Conservation (phyloP, 2,888 invertebrate species). For the Ashinkailepas kermadecensis region DNA sequence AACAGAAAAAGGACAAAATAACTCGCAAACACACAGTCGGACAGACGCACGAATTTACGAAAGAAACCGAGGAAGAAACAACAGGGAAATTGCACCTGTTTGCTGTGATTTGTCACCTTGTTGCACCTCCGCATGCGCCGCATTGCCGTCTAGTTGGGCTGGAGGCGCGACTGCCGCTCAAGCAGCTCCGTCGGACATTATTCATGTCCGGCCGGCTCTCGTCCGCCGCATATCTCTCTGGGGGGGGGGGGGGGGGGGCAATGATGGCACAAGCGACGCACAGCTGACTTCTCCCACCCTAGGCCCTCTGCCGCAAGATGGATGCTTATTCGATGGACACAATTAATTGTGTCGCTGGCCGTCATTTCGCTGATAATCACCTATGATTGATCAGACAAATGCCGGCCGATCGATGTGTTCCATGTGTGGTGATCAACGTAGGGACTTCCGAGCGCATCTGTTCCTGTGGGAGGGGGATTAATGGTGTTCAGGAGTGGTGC, state of each 20-base stretch:
- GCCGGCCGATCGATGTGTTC: too few relatives aligned
- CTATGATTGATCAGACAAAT: neutral
- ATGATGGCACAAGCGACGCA: neutral
- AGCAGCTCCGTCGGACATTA: neutral
- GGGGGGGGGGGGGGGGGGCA: neutral
- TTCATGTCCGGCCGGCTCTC: neutral
- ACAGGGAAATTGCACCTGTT: too few relatives aligned
- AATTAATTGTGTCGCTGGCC: neutral
- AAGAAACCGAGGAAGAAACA: too few relatives aligned
- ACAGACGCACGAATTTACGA: too few relatives aligned
- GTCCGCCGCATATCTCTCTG: neutral
- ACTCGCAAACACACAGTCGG: too few relatives aligned
- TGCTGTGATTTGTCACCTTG: too few relatives aligned
- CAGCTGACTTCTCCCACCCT: conserved; percentile 12
- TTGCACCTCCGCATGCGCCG: too few relatives aligned
- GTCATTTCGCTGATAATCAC: neutral
- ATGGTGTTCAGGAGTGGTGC: too few relatives aligned
- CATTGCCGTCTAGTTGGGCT: neutral
- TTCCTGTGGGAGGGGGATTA: too few relatives aligned
- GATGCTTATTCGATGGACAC: conserved; percentile 15
- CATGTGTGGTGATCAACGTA: too few relatives aligned
- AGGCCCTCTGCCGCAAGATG: neutral
- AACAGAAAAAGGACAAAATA: too few relatives aligned
- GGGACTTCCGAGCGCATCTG: too few relatives aligned
- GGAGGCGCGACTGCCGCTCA: neutral